Evolutionary conservation across 2,888 invertebrate species (phyloP).

Genomic region (Melanotus villosus): DNA sequence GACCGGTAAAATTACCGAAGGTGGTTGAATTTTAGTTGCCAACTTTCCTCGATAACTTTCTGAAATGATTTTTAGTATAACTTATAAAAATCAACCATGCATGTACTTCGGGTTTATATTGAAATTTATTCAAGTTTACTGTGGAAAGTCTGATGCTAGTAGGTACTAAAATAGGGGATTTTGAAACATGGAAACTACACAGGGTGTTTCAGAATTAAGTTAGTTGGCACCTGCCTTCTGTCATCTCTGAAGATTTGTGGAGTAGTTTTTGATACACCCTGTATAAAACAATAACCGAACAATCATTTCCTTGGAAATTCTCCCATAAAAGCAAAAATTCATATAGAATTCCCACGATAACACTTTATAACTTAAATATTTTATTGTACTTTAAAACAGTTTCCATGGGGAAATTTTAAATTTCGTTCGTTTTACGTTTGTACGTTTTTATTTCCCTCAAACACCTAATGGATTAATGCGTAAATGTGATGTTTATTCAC

Average conservation of each 20-base stretch:
- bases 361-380: constrained; percentile 16
- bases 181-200: too few species aligned
- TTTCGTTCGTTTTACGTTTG: not conserved
- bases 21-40: not conserved
- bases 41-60: too few species aligned
- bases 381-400: constrained; percentile 7
- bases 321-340: constrained; percentile 1
- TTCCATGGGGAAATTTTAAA: not conserved
- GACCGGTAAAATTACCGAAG: not conserved
- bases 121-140: too few species aligned
- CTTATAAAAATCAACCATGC: not conserved
- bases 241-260: too few species aligned
- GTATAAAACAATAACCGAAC: not conserved
- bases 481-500: too few species aligned
- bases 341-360: not conserved
- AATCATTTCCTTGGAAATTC: not conserved
- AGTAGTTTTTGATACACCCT: not conserved
- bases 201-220: too few species aligned
- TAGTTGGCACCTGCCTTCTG: too few species aligned
- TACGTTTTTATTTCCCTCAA: not conserved
- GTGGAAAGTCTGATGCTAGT: too few species aligned
- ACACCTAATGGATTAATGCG: not conserved
- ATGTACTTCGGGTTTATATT: not conserved
- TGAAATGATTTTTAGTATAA: not conserved
- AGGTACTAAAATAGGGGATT: too few species aligned